These are phyloP conservation scores for Peromyscus aztecus DNA, from an alignment of 2,797 vertebrate genomes.

Conservation along the genomic window DNA sequence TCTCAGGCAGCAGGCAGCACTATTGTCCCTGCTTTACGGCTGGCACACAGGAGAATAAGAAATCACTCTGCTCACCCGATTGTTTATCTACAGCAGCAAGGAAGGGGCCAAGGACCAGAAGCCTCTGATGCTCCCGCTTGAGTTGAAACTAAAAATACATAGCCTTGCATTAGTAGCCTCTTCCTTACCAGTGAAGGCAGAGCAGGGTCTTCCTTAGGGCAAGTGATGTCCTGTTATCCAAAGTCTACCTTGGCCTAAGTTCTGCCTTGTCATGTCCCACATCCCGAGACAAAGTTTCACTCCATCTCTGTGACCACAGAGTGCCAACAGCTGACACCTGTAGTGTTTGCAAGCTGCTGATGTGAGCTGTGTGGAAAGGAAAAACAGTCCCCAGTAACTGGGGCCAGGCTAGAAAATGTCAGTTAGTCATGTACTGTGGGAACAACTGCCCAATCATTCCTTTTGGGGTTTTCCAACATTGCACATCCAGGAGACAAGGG, in stretches of 20 bases:
- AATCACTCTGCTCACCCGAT: background rate
- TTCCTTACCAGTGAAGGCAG: background rate
- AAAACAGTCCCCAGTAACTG: background rate
- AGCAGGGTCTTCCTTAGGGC: background rate
- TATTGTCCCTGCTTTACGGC: background rate
- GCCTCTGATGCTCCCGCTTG: conserved; percentile 52
- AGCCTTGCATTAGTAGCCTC: background rate
- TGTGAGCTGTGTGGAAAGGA: background rate
- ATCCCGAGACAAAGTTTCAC: background rate
- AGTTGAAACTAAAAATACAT: conserved; percentile 35
- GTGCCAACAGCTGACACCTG: background rate
- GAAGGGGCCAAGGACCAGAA: conserved; percentile 52
- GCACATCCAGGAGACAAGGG: background rate
- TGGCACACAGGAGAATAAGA: background rate
- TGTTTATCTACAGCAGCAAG: background rate
- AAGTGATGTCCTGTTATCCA: background rate
- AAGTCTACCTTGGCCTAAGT: background rate
- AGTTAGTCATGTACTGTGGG: background rate
- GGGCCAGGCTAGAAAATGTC: background rate
- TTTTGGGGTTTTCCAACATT: background rate
- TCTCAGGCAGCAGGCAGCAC: background rate
- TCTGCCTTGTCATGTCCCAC: background rate
- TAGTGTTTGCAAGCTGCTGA: background rate
- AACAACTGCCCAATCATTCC: background rate
- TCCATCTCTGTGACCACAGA: background rate